Evolutionary conservation across 2,113 vertebrate genomes (phyloP).

Genomic region (Pomatostomus ruficeps): DNA sequence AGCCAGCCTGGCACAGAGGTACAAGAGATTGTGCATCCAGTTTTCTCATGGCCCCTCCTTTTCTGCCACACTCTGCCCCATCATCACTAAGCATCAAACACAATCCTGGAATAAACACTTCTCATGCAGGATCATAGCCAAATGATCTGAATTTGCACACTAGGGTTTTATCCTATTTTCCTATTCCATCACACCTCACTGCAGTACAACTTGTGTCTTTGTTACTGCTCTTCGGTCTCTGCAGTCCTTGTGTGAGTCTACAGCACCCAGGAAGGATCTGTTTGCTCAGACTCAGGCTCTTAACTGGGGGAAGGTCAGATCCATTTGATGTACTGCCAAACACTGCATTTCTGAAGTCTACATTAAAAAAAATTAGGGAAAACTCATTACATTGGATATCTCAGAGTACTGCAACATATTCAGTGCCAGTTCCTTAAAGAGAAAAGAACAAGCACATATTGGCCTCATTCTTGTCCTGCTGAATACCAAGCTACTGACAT

Average conservation of each 20-base stretch:
- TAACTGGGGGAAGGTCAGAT: background rate
- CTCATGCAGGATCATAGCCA: background rate
- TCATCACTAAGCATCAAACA: background rate
- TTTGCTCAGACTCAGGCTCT: background rate
- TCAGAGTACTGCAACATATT: background rate
- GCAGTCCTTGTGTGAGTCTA: background rate
- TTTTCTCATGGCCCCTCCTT: background rate
- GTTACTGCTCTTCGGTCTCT: background rate
- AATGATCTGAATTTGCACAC: background rate
- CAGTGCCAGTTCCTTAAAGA: background rate
- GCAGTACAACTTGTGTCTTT: background rate
- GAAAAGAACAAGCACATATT: background rate
- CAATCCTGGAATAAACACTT: background rate
- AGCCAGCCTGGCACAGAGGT: background rate
- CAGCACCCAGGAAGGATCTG: background rate
- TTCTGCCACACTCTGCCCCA: background rate
- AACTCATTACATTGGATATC: background rate
- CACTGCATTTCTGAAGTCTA: background rate
- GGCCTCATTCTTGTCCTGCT: background rate
- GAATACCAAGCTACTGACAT: background rate
- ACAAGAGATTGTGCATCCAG: background rate
- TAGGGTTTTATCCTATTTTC: background rate
- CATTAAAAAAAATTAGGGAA: background rate
- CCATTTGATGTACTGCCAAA: conserved; percentile 4
- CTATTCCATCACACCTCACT: background rate